Percentiles rank a stretch among this genome's conserved stretches.
These are phyloP conservation scores for Cabera pusaria DNA, from an alignment of 2,888 invertebrate genomes.

Conservation along the genomic window DNA sequence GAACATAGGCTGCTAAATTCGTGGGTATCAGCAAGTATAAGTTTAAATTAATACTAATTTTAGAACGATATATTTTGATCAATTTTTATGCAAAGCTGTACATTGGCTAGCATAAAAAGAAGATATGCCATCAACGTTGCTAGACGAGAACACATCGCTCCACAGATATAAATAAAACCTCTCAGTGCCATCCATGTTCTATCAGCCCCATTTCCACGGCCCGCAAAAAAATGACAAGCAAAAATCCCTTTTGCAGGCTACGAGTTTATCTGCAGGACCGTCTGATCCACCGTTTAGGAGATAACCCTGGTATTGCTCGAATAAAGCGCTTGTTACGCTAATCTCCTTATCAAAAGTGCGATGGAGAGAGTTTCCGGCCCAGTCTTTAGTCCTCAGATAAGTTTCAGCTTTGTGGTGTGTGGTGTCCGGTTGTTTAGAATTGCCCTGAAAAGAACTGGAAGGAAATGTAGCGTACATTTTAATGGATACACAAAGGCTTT, in stretches of 20 bases:
- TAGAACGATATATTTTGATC: no score
- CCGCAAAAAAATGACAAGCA: conserved; percentile 23
- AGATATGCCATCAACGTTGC: no score
- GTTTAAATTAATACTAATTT: no score
- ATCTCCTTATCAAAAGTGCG: conserved; percentile 34
- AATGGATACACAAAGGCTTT: neutral
- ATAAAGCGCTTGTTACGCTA: conserved; percentile 35
- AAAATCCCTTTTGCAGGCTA: conserved; percentile 20
- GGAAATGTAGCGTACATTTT: conserved; percentile 5
- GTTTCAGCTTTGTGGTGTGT: conserved; percentile 7
- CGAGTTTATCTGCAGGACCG: conserved; percentile 26
- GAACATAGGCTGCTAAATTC: no score
- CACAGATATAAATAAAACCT: no score
- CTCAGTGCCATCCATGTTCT: conserved; percentile 8
- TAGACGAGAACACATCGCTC: no score
- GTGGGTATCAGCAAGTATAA: no score
- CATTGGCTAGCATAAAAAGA: no score
- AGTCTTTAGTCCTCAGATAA: conserved; percentile 17
- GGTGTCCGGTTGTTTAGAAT: conserved; percentile 6
- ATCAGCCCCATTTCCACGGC: conserved; percentile 23
- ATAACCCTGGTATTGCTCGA: conserved; percentile 30
- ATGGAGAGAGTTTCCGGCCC: conserved; percentile 26
- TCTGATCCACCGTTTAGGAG: conserved; percentile 35
- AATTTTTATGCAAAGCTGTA: no score
- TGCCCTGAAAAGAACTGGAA: conserved; percentile 1